Evolutionary conservation across 1,140 invertebrate genomes (phyloP).

Genomic region (Lerema accius): DNA sequence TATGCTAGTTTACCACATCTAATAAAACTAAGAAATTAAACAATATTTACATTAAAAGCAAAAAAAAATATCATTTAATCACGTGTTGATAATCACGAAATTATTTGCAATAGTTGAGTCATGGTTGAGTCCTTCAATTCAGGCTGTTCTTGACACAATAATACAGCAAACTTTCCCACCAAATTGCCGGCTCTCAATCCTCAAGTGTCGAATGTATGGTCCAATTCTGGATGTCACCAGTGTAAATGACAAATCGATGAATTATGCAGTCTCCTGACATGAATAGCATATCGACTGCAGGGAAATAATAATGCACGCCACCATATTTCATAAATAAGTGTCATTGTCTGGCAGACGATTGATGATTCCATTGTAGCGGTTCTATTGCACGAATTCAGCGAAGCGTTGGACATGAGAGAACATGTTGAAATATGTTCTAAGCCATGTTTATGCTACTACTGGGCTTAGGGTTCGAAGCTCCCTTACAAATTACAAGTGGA

Average conservation of each 20-base stretch:
- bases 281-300: conserved; percentile 27
- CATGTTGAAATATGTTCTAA: neutral
- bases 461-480: too few relatives aligned
- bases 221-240: conserved; percentile 10
- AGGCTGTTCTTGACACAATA: neutral
- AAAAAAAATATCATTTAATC: too few relatives aligned
- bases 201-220: neutral
- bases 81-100: too few relatives aligned
- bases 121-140: too few relatives aligned
- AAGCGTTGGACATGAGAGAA: neutral
- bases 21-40: too few relatives aligned
- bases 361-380: conserved; percentile 23
- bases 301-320: conserved; percentile 23
- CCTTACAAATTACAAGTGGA: too few relatives aligned
- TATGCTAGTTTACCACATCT: too few relatives aligned
- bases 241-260: conserved; percentile 24
- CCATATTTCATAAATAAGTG: conserved; percentile 29
- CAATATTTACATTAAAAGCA: too few relatives aligned
- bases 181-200: neutral
- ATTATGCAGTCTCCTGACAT: conserved; percentile 19
- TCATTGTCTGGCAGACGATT: conserved; percentile 25
- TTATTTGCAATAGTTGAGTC: too few relatives aligned
- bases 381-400: conserved; percentile 13
- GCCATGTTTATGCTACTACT: neutral
- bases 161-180: neutral